These are phyloP conservation scores for Hylyphantes graminicola DNA, from an alignment of 1,140 invertebrate species.

Conservation along the genomic window DNA sequence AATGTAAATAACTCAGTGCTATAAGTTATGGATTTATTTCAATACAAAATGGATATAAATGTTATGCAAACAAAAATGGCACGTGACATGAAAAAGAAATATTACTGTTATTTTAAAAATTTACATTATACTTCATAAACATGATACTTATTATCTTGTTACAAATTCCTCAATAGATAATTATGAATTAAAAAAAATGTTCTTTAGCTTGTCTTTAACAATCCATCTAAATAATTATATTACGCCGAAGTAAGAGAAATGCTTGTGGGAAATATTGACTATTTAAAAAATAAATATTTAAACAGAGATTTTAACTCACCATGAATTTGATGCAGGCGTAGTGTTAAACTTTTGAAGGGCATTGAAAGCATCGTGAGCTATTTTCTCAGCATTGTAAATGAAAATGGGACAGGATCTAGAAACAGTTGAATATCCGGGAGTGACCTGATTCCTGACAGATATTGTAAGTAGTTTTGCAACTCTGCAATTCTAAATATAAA, in stretches of 20 bases:
- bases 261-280: neutral
- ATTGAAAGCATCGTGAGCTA: conserved; percentile 74
- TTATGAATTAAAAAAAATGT: neutral
- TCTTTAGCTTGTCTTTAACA: neutral
- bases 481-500: conserved; percentile 66
- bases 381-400: conserved; percentile 66
- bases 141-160: no score
- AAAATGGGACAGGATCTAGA: conserved; percentile 66
- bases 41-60: no score
- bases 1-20: no score
- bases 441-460: conserved; percentile 63
- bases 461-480: conserved; percentile 67
- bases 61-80: no score
- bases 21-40: no score
- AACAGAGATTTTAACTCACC: conserved; percentile 72
- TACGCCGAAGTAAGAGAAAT: neutral
- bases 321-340: conserved; percentile 73
- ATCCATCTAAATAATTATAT: neutral
- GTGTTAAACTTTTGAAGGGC: conserved; percentile 74
- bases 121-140: no score
- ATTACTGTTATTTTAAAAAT: no score
- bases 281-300: neutral
- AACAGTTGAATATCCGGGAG: conserved; percentile 62
- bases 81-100: no score
- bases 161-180: neutral